A percentile compares a stretch with the other conserved stretches of the same genome.
phyloP scores from a whole-genome alignment of 2,888 invertebrate species.

The Scrobipalpa costella region DNA sequence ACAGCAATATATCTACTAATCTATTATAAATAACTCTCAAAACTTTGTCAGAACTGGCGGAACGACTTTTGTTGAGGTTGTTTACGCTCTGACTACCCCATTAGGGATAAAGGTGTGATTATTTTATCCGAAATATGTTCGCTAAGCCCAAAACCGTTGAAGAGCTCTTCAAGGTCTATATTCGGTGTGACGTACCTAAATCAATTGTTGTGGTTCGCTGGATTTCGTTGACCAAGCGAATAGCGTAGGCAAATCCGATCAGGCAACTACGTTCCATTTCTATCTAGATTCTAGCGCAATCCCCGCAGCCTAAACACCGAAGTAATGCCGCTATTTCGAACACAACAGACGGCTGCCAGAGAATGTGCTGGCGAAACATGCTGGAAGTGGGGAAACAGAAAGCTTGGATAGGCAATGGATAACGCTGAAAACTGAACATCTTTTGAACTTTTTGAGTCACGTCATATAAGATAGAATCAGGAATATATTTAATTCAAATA shows the following conservation, averaged over 20 bases:
- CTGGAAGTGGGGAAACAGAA: too few relatives aligned
- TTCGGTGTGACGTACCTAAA: constrained; percentile 32
- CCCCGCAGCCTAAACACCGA: not conserved
- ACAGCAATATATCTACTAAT: too few relatives aligned
- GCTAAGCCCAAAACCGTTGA: not conserved
- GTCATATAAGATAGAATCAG: too few relatives aligned
- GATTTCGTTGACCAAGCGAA: constrained; percentile 43
- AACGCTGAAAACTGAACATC: too few relatives aligned
- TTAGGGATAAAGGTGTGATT: too few relatives aligned
- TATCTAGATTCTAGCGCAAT: not conserved
- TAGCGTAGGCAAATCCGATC: constrained; percentile 50
- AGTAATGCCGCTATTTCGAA: not conserved
- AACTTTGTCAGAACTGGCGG: too few relatives aligned
- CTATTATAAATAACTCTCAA: too few relatives aligned
- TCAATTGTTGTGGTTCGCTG: constrained; percentile 42
- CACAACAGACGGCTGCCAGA: not conserved
- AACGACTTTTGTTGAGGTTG: too few relatives aligned
- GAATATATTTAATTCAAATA: too few relatives aligned
- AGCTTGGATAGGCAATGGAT: not conserved
- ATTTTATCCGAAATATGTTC: not conserved
- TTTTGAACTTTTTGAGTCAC: too few relatives aligned
- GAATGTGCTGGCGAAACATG: not conserved
- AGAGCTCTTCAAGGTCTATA: not conserved
- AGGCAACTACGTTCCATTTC: constrained; percentile 37
- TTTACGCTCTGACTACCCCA: too few relatives aligned